Percentiles rank a stretch among this genome's conserved stretches.
Evolutionary conservation across 2,888 invertebrate species (phyloP).

Genomic region (Leptinotarsa haldemani): DNA sequence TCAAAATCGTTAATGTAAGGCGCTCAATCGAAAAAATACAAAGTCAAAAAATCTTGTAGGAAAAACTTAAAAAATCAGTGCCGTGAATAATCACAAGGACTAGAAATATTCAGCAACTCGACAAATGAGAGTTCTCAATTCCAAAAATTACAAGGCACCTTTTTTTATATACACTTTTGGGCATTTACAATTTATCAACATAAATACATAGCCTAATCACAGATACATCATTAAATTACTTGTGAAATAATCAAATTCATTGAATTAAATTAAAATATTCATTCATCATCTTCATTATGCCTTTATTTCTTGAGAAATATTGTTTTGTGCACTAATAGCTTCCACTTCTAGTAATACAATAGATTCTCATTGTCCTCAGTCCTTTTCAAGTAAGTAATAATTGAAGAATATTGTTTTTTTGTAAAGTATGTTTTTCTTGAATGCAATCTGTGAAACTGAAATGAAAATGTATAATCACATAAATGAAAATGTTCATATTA

Average conservation of each 20-base stretch:
- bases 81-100: slow-evolving; percentile 54
- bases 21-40: slow-evolving; percentile 37
- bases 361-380: neutral
- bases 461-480: too few species aligned
- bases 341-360: neutral
- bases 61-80: slow-evolving; percentile 49
- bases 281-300: neutral
- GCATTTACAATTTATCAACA: slow-evolving; percentile 49
- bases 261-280: slow-evolving; percentile 16
- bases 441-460: too few species aligned
- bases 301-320: neutral
- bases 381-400: neutral
- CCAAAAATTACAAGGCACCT: slow-evolving; percentile 54
- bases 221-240: slow-evolving; percentile 45
- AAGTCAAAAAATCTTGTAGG: slow-evolving; percentile 37
- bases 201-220: slow-evolving; percentile 53
- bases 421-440: too few species aligned
- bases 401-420: neutral
- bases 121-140: slow-evolving; percentile 50
- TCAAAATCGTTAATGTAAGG: slow-evolving; percentile 29
- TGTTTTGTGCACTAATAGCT: slow-evolving; percentile 7
- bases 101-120: slow-evolving; percentile 55
- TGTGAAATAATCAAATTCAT: slow-evolving; percentile 19
- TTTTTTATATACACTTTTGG: slow-evolving; percentile 46
- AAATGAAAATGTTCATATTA: too few species aligned